phyloP scores from a whole-genome alignment of 1,140 invertebrate genomes.

The Lordiphosa collinella region DNA sequence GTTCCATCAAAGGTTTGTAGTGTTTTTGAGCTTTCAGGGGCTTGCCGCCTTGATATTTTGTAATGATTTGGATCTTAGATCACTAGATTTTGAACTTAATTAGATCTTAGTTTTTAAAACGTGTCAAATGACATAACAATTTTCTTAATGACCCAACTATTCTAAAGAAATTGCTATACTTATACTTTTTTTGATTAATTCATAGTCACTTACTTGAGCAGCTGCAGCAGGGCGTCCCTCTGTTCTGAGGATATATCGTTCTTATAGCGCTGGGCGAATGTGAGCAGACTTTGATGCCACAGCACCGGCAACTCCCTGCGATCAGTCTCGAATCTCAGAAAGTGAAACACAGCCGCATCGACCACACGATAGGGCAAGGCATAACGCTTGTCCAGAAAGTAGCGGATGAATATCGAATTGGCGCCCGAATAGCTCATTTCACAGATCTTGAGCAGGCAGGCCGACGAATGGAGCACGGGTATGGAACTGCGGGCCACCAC shows the following conservation, averaged over 20 bases:
- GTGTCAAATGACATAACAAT: no score
- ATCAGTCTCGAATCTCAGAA: constrained; percentile 92
- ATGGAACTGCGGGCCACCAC: constrained; percentile 95
- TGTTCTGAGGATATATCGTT: constrained; percentile 96
- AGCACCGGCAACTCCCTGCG: constrained; percentile 92
- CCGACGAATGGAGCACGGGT: constrained; percentile 97
- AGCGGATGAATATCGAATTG: constrained; percentile 96
- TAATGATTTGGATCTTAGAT: no score
- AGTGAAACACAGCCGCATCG: constrained; percentile 97
- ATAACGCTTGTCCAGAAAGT: constrained; percentile 99
- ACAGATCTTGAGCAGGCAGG: constrained; percentile 96
- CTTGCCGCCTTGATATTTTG: no score
- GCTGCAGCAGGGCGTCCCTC: constrained; percentile 89
- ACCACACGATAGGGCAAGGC: constrained; percentile 97
- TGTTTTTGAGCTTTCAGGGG: no score
- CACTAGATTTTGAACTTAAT: no score
- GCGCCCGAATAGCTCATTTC: constrained; percentile 99
- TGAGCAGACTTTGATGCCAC: constrained; percentile 97
- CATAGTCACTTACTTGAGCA: constrained; percentile 82
- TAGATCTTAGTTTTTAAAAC: no score
- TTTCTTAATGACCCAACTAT: no score
- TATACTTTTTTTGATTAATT: no score
- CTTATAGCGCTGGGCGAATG: constrained; percentile 97
- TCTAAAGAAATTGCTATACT: no score
- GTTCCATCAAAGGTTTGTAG: no score